Evolutionary conservation across 2,888 invertebrate genomes (phyloP), one percentile per base, ranked within the genome.

Genomic region (Gasteruption jaculator): DNA sequence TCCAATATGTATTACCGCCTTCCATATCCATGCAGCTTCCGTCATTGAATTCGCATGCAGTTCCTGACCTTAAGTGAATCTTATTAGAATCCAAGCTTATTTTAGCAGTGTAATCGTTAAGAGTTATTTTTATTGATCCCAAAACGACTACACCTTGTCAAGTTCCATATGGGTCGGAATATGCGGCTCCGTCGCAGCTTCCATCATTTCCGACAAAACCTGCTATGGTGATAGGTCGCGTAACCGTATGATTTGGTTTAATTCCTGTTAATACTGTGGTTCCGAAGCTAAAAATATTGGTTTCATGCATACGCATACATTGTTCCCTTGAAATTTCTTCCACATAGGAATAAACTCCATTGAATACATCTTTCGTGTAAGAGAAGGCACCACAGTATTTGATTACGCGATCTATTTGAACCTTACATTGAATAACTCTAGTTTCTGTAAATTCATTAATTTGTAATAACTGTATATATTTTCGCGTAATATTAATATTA

Each of bases 131-230:
- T 12, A 33, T 2, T 36, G 38, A 7, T 29, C 41, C 29, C 18
- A 46, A 43, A 2, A 53, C 49, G 3, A 49, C 35, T 0, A 46
- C 47, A 6, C 45, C 40, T 2, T 44, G 41, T 41, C 48, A 55
- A 1, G 27, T 38, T 8, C 50, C 48, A 12, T 46, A 50, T 0
- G 38, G 43, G 10, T 54, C 56, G n/a, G 48, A 41, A 26, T 52
- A 53, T 5, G 45, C 35, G 0, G 41, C 44, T 4, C 51, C 53
- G 1, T 22, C 6, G 15, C 53, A 56, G 1, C 6, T 22, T 6
- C 52, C 52, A 2, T 49, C 41, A 1, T 14, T 3, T 1, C 21
- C 20, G 0, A 43, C 8, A 1, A 20, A 31, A 8, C 49, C 49
- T 0, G 45, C 50, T 1, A 49, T 5, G 1, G 47, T 47, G 4